Evolutionary conservation across 2,797 vertebrate genomes (phyloP).

Genomic region (Acrossocheilus wenchowensis): DNA sequence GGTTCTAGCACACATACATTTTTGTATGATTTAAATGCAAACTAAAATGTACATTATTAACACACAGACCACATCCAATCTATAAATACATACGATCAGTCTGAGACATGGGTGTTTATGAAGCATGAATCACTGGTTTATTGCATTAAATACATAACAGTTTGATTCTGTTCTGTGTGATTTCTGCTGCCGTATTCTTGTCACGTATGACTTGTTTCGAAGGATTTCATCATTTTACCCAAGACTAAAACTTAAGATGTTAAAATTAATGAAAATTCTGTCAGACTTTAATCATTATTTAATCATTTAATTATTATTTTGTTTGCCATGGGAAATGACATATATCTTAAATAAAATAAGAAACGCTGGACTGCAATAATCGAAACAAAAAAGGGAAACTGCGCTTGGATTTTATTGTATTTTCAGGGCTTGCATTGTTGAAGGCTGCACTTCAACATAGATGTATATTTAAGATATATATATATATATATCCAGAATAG

Average conservation of each 20-base stretch:
- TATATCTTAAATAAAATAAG: slow-evolving; percentile 4
- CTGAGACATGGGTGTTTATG: neutral
- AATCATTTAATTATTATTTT: slow-evolving; percentile 12
- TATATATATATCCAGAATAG: too few relatives aligned
- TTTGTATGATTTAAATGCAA: neutral
- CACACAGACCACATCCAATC: neutral
- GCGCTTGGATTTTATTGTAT: neutral
- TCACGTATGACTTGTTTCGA: neutral
- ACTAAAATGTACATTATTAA: neutral
- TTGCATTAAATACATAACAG: neutral
- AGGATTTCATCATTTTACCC: slow-evolving; percentile 24
- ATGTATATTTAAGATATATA: too few relatives aligned
- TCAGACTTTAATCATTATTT: slow-evolving; percentile 1
- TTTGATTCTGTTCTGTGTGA: neutral
- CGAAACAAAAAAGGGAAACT: neutral
- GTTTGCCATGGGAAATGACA: neutral
- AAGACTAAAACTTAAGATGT: neutral
- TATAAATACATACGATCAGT: neutral
- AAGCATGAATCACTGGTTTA: neutral
- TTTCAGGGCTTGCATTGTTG: neutral
- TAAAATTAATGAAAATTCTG: neutral
- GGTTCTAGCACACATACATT: neutral
- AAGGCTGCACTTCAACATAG: neutral
- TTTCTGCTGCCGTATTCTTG: neutral
- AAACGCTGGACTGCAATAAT: neutral